Evolutionary conservation across 2,888 invertebrate genomes (phyloP), one percentile per base, ranked within the genome.

Genomic region (Synanthedon vespiformis): DNA sequence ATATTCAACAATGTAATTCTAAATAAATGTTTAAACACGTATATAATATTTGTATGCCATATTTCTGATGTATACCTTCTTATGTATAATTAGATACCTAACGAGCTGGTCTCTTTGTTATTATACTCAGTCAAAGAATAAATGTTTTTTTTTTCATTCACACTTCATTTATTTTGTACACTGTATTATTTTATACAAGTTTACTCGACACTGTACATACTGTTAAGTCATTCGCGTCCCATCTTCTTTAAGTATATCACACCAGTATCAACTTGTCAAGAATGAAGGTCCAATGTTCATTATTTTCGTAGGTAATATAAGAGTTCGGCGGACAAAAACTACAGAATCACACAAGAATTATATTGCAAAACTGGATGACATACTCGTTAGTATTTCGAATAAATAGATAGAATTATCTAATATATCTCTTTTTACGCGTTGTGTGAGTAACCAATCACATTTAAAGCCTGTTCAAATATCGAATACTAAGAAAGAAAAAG

Each of bases 71-170:
- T 56, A 55, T 50, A 55, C 51, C 44, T 44, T 44, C 44, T 44
- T 13, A 8, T n/a, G 6, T 44, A 53, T 40, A 52, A 52, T 50
- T 53, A 52, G 51, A 53, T 55, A 51, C 52, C 44, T 74, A 74
- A 75, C 62, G 86, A 86, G 86, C 86, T 86, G 86, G 86, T 82
- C 86, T 86, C 86, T 79, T 68, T 68, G 74, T 74, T 75, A 74
- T 71, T 79, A 81, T 85, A 83, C 85, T 85, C 83, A 80, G 27
- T 34, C 27, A 77, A 81, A 73, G 73, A 67, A 71, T 68, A 67
- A 68, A 69, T 65, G 58, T 67, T 71, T 48, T 64, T 65, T 68
- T 68, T 76, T 73, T 74, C 74, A 34, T 34, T 76, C 67, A 61
- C 64, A 69, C 64, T 68, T 66, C 59, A 66, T 61, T 68, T 68